Percentiles rank a stretch among this genome's conserved stretches.
Evolutionary conservation across 2,797 vertebrate genomes (phyloP).

Genomic region (Xenopus petersii): DNA sequence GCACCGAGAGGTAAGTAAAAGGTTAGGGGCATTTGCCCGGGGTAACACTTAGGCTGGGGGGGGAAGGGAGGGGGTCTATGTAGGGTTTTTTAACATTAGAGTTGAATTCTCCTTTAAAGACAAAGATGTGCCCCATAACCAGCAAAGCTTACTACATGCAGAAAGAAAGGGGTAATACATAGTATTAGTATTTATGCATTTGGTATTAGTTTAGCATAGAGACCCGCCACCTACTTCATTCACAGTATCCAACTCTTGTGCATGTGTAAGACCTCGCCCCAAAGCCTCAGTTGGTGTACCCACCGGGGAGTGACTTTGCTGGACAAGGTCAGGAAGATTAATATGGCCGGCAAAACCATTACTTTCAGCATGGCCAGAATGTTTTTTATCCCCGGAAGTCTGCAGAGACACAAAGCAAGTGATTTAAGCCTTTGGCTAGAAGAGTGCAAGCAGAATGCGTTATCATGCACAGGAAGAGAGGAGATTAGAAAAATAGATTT

Average conservation of each 20-base stretch:
- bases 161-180: too few relatives aligned
- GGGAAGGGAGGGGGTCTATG: too few relatives aligned
- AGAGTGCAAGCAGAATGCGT: slow-evolving; percentile 19
- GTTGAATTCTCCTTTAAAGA: too few relatives aligned
- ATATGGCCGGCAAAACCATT: slow-evolving; percentile 87
- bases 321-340: slow-evolving; percentile 95
- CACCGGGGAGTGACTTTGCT: slow-evolving; percentile 86
- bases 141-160: too few relatives aligned
- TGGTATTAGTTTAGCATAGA: neutral
- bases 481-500: too few relatives aligned
- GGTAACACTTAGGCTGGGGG: too few relatives aligned
- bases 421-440: slow-evolving; percentile 50
- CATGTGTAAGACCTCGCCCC: slow-evolving; percentile 77
- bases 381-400: slow-evolving; percentile 85
- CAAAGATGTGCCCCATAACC: too few relatives aligned
- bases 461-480: slow-evolving; percentile 14
- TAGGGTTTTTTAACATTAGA: too few relatives aligned
- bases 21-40: too few relatives aligned
- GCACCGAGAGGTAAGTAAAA: too few relatives aligned
- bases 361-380: slow-evolving; percentile 83
- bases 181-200: neutral
- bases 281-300: slow-evolving; percentile 83
- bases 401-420: slow-evolving; percentile 72
- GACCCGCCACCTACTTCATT: slow-evolving; percentile 78
- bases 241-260: slow-evolving; percentile 82